Evolutionary conservation across 2,797 vertebrate genomes (phyloP).

Genomic region (Eurystomus glaucurus): DNA sequence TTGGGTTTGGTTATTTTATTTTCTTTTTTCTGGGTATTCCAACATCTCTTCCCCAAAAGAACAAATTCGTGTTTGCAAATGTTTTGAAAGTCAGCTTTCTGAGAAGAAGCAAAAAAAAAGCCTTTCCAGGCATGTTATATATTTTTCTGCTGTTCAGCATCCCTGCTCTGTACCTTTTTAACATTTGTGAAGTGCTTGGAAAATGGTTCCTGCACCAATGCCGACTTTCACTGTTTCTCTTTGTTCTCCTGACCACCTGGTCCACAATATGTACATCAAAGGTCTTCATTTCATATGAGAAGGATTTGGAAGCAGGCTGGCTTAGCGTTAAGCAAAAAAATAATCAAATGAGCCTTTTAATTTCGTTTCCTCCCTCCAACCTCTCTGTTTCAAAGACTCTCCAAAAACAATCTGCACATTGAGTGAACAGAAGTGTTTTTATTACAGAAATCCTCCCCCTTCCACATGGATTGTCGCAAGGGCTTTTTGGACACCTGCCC

Average conservation of each 20-base stretch:
- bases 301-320: slow-evolving; percentile 38
- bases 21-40: neutral
- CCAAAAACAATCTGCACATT: slow-evolving; percentile 58
- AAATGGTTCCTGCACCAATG: neutral
- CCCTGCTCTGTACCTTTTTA: neutral
- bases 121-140: neutral
- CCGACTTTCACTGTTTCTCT: slow-evolving; percentile 29
- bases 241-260: slow-evolving; percentile 59
- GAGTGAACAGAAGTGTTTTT: slow-evolving; percentile 74
- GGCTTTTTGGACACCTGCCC: slow-evolving; percentile 72
- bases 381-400: slow-evolving; percentile 63
- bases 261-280: slow-evolving; percentile 58
- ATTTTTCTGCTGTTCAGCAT: neutral
- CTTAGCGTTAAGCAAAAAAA: slow-evolving; percentile 19
- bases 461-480: slow-evolving; percentile 55
- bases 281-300: slow-evolving; percentile 42
- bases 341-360: slow-evolving; percentile 62
- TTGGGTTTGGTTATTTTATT: neutral
- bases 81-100: slow-evolving; percentile 17
- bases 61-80: slow-evolving; percentile 23
- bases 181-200: neutral
- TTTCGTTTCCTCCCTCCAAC: neutral
- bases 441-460: slow-evolving; percentile 65
- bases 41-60: slow-evolving; percentile 23
- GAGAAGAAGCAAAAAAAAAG: neutral